phyloP scores from a whole-genome alignment of 2,888 invertebrate genomes.

The Crocallis elinguaria region DNA sequence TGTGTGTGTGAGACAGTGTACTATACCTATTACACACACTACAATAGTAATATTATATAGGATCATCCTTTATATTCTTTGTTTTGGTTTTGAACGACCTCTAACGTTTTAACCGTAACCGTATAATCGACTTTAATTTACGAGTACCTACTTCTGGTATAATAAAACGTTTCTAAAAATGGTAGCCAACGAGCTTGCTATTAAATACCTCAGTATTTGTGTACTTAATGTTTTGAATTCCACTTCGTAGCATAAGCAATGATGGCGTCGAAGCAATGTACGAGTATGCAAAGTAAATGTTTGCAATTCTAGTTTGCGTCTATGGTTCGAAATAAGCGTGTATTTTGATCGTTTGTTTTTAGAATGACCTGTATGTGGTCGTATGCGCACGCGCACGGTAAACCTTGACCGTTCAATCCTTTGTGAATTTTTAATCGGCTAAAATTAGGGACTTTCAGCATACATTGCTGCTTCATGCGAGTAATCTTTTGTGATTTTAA shows the following conservation, averaged over 20 bases:
- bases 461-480: no score
- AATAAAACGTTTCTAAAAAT: not conserved
- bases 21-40: no score
- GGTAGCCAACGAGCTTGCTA: not conserved
- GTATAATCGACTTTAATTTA: constrained; percentile 3
- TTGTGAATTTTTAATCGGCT: no score
- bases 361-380: no score
- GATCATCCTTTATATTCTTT: not conserved
- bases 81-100: constrained; percentile 9
- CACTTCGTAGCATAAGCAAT: constrained; percentile 1
- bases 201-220: not conserved
- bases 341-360: no score
- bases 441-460: no score
- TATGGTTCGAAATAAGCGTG: not conserved
- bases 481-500: no score
- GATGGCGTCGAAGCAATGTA: not conserved
- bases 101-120: constrained; percentile 9
- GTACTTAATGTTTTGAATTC: constrained; percentile 7
- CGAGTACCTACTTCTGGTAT: constrained; percentile 10
- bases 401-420: no score
- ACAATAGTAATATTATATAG: not conserved
- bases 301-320: not conserved
- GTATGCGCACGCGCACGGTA: not conserved
- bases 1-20: no score
- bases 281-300: not conserved